Percentiles rank a stretch among this genome's conserved stretches.
Evolutionary conservation across 2,888 invertebrate species (phyloP).

Genomic region (Stenolophus ochropezus): DNA sequence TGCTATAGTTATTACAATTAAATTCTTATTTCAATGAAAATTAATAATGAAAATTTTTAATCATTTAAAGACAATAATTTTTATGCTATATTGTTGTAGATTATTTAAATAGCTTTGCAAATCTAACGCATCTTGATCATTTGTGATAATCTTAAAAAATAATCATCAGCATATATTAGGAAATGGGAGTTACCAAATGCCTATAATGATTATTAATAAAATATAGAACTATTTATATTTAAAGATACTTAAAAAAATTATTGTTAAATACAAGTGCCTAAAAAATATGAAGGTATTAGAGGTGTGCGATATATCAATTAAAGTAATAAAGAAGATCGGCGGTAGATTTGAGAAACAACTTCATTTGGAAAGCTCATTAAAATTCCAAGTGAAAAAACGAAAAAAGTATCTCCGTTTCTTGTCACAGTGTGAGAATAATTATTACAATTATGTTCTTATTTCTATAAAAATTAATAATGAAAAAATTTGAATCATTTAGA

Average conservation of each 20-base stretch:
- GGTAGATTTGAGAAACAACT: too few species aligned
- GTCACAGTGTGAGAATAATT: constrained; percentile 39
- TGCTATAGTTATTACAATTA: neutral
- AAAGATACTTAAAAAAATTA: too few species aligned
- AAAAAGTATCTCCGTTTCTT: constrained; percentile 47
- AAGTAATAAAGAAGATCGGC: too few species aligned
- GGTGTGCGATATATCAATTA: too few species aligned
- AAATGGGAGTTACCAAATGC: neutral
- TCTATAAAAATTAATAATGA: neutral
- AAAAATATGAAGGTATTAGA: too few species aligned
- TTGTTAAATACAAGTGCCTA: too few species aligned
- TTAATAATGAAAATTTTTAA: neutral
- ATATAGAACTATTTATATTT: too few species aligned
- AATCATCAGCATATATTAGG: neutral
- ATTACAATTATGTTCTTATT: neutral
- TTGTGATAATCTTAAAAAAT: neutral
- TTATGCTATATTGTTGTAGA: neutral
- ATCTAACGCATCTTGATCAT: too few species aligned
- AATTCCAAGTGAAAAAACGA: constrained; percentile 39
- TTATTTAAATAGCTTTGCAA: neutral
- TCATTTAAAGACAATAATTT: neutral
- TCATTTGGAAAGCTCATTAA: constrained; percentile 43
- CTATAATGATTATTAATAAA: too few species aligned
- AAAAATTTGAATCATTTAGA: neutral
- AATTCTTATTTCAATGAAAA: neutral